Evolutionary conservation across 2,113 vertebrate genomes (phyloP).

Genomic region (Lampris megalopsis): DNA sequence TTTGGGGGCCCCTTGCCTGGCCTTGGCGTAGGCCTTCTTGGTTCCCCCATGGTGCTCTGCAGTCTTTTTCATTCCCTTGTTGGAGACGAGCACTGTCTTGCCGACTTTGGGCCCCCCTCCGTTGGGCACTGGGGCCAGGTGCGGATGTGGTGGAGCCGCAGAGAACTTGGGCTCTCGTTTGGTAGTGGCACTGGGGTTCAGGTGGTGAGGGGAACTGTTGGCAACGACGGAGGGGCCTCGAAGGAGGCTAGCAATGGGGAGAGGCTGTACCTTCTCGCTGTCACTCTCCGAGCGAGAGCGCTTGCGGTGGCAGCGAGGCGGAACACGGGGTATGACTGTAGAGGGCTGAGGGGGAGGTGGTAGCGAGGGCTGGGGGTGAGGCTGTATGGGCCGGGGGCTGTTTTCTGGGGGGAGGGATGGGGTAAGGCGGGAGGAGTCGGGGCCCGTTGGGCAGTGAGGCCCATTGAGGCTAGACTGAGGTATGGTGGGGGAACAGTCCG

Average conservation of each 20-base stretch:
- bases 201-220: constrained; percentile 82
- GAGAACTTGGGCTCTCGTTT: constrained; percentile 89
- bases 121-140: constrained; percentile 92
- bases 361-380: constrained; percentile 67
- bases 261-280: constrained; percentile 95
- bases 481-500: constrained; percentile 84
- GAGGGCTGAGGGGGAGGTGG: constrained; percentile 86
- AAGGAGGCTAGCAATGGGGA: constrained; percentile 95
- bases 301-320: constrained; percentile 91
- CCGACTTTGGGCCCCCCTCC: constrained; percentile 92
- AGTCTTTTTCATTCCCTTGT: constrained; percentile 93
- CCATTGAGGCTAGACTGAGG: constrained; percentile 86
- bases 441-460: constrained; percentile 77
- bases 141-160: constrained; percentile 79
- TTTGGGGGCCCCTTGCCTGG: constrained; percentile 92
- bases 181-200: constrained; percentile 84
- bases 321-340: constrained; percentile 84
- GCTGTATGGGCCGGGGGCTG: constrained; percentile 80
- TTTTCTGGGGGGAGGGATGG: constrained; percentile 86
- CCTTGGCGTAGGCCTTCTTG: constrained; percentile 96
- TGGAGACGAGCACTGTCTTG: constrained; percentile 91
- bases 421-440: constrained; percentile 79
- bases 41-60: constrained; percentile 92
- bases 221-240: constrained; percentile 86
- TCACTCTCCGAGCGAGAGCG: constrained; percentile 97